phyloP scores from a whole-genome alignment of 2,888 invertebrate species.

The Merodon equestris region DNA sequence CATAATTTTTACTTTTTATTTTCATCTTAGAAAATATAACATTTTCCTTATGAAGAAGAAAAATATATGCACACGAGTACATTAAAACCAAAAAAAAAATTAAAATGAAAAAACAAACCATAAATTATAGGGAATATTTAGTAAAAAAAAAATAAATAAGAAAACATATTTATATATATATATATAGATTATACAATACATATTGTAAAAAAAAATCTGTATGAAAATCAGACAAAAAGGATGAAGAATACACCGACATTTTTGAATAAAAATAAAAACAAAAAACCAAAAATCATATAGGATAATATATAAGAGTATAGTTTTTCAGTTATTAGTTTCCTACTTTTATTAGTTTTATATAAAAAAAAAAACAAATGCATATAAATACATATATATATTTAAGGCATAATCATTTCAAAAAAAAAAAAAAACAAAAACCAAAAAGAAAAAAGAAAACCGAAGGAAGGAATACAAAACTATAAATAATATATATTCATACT shows the following conservation, averaged over 20 bases:
- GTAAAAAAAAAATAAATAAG: constrained; percentile 73
- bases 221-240: constrained; percentile 72
- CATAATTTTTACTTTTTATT: constrained; percentile 33
- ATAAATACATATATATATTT: constrained; percentile 70
- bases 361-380: constrained; percentile 70
- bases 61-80: constrained; percentile 67
- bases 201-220: constrained; percentile 67
- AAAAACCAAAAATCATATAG: constrained; percentile 61
- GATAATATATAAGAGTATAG: constrained; percentile 62
- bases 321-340: constrained; percentile 51
- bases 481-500: constrained; percentile 72
- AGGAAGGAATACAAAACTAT: constrained; percentile 69
- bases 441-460: constrained; percentile 29
- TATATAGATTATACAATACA: constrained; percentile 73
- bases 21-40: constrained; percentile 47
- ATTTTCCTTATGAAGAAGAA: constrained; percentile 70
- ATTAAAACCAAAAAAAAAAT: constrained; percentile 53
- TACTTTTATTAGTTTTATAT: constrained; percentile 71
- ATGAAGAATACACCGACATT: constrained; percentile 77
- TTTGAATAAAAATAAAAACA: constrained; percentile 52
- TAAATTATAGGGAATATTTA: constrained; percentile 72
- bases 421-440: constrained; percentile 53
- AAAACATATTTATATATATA: constrained; percentile 73
- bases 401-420: constrained; percentile 72
- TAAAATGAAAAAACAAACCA: constrained; percentile 39